Evolutionary conservation across 2,797 vertebrate species (phyloP), one percentile per base, ranked within the genome.

Genomic region (Apodemus agrarius): DNA sequence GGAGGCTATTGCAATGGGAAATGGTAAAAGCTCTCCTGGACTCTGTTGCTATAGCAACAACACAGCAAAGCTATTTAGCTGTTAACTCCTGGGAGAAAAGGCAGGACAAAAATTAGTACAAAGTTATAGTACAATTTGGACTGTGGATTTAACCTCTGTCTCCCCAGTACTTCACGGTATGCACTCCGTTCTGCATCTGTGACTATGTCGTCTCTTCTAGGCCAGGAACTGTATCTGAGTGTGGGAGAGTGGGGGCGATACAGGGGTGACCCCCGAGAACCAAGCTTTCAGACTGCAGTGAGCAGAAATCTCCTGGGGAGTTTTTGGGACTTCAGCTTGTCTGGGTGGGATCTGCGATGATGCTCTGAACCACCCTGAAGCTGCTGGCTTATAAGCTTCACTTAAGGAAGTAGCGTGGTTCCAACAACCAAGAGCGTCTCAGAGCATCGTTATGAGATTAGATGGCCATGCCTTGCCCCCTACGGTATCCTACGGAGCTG

Each of bases 71-170:
- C 95, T 93, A 69, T 90, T 93, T 85, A 88, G 95, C 40, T 37
- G 78, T 96, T 96, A 97, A 96, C 93, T 96, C 97, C 93, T 88
- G 87, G 89, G 92, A 96, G 95, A 91, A 93, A 93, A 96, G 84
- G 43, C 90, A 95, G 72, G 43, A 67, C 72, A 31, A 67, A 80
- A 96, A 94, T 96, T 91, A 54, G 81, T 26, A 67, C 63, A 29
- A 97, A 97, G 92, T 93, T 74, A 95, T 4, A 65, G 69, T 40
- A 34, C 87, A 37, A 17, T 93, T 61, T n/a, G 76, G 84, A 78
- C 37, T 19, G 37, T 1, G 9, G 24, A 43, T 74, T 90, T 87
- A 87, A 81, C 91, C 90, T 97, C 24, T 52, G 12, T 43, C 34
- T 2, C 75, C 2, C 4, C 61, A 16, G 8, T 1, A 1, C 43